Percentiles rank a stretch among this genome's conserved stretches.
Conservation (phyloP, 2,888 invertebrate genomes). For the Plusia festucae region DNA sequence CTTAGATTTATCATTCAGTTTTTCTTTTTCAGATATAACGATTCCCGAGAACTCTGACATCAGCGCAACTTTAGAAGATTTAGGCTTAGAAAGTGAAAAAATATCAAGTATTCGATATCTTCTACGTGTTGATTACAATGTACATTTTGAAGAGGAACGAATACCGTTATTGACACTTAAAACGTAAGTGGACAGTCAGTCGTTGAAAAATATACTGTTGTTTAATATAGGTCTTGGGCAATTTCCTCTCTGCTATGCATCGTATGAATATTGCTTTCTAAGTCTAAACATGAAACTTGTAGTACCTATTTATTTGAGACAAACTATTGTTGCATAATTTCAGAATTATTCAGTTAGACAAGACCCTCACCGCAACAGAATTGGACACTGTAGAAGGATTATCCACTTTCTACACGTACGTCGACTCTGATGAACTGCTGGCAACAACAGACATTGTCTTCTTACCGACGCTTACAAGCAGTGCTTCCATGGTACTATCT, state of each 20-base stretch:
- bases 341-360: slow-evolving; percentile 32
- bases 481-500: slow-evolving; percentile 28
- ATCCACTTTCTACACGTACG: slow-evolving; percentile 33
- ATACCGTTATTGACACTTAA: slow-evolving; percentile 34
- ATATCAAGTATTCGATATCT: slow-evolving; percentile 17
- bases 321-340: not conserved
- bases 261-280: too few species aligned
- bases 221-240: too few species aligned
- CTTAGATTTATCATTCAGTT: not conserved
- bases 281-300: too few species aligned
- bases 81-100: slow-evolving; percentile 28
- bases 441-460: slow-evolving; percentile 36
- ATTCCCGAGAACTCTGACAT: slow-evolving; percentile 9
- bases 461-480: slow-evolving; percentile 39
- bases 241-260: not conserved
- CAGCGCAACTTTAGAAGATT: slow-evolving; percentile 28
- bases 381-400: slow-evolving; percentile 38
- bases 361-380: slow-evolving; percentile 25
- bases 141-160: slow-evolving; percentile 20
- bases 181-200: slow-evolving; percentile 30
- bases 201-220: too few species aligned
- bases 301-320: not conserved
- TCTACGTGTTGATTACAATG: slow-evolving; percentile 24
- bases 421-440: slow-evolving; percentile 40
- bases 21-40: slow-evolving; percentile 17